Percentiles rank a stretch among this genome's conserved stretches.
Conservation (phyloP, 2,797 vertebrate genomes). For the Hyperoplus lanceolatus region DNA sequence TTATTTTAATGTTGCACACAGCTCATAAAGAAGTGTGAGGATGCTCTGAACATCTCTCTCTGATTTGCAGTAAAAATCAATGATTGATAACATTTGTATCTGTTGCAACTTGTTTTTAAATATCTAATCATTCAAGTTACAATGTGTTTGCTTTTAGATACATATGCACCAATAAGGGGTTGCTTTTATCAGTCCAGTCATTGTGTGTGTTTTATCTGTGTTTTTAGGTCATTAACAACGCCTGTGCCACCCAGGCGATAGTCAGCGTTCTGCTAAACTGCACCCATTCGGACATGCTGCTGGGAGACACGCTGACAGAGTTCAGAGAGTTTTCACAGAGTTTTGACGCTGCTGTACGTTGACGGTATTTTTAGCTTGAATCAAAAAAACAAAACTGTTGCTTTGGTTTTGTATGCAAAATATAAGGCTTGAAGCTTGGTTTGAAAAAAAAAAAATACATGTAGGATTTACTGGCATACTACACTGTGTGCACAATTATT, state of each 20-base stretch:
- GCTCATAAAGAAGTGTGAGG: background rate
- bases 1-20: no score
- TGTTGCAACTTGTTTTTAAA: background rate
- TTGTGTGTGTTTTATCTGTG: slow-evolving; percentile 12
- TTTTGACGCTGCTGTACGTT: slow-evolving; percentile 97
- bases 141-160: no score
- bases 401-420: background rate
- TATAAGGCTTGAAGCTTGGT: no score
- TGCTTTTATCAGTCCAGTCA: background rate
- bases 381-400: background rate
- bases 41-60: no score
- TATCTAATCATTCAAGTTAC: background rate
- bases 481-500: no score
- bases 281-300: slow-evolving; percentile 91
- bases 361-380: slow-evolving; percentile 19
- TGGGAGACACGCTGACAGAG: slow-evolving; percentile 96
- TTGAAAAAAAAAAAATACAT: no score
- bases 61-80: background rate
- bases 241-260: slow-evolving; percentile 98
- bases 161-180: background rate
- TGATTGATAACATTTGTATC: background rate
- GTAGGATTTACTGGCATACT: no score
- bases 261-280: slow-evolving; percentile 97
- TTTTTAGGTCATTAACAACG: slow-evolving; percentile 97
- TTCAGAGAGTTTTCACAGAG: slow-evolving; percentile 98